Percentiles rank a stretch among this genome's conserved stretches.
These are phyloP conservation scores for Ceyx melanurus DNA, from an alignment of 2,113 vertebrate species.

Conservation along the genomic window DNA sequence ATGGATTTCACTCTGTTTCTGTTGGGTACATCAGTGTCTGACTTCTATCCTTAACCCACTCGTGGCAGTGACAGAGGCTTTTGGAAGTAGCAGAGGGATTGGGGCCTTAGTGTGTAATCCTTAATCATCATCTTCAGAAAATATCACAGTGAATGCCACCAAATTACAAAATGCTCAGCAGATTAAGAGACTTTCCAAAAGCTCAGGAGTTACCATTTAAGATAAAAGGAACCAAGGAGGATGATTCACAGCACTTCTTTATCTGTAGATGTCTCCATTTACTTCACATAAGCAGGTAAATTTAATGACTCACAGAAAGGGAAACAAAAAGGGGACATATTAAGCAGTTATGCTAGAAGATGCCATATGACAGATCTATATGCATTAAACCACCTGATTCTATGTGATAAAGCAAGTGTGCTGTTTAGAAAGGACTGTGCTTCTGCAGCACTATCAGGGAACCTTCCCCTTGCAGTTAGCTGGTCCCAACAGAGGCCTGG, in stretches of 20 bases:
- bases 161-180: not conserved
- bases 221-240: not conserved
- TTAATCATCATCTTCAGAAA: not conserved
- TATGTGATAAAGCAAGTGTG: not conserved
- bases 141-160: not conserved
- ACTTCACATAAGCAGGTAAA: slow-evolving; percentile 12
- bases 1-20: not conserved
- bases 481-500: not conserved
- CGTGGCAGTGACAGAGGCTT: not conserved
- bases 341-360: not conserved
- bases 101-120: not conserved
- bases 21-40: not conserved
- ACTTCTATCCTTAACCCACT: not conserved
- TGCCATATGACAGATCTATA: not conserved
- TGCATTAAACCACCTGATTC: not conserved
- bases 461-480: not conserved
- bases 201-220: not conserved
- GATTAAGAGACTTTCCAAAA: not conserved
- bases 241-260: slow-evolving; percentile 13
- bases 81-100: not conserved
- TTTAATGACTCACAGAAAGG: not conserved
- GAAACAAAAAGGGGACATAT: not conserved
- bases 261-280: not conserved
- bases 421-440: not conserved
- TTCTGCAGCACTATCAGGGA: not conserved